phyloP scores from a whole-genome alignment of 2,888 invertebrate species.

The Ferdinandea cuprea region DNA sequence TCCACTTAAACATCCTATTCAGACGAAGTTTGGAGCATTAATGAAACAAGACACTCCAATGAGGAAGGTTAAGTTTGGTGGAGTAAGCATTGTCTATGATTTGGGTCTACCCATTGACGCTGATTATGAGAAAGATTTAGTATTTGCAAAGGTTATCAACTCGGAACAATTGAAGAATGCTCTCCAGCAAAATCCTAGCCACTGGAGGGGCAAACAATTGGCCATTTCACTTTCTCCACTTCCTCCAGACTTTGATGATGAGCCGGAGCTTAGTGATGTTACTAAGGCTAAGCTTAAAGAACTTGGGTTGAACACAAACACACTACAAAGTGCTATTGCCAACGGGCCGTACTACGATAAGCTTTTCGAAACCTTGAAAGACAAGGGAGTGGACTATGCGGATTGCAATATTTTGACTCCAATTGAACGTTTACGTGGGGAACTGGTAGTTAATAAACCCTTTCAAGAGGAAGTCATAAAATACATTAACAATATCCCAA shows the following conservation, averaged over 20 bases:
- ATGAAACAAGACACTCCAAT: conserved; percentile 82
- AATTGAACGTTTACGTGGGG: conserved; percentile 85
- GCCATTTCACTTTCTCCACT: conserved; percentile 58
- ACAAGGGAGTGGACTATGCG: conserved; percentile 84
- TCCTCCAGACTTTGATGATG: conserved; percentile 82
- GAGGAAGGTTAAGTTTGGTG: conserved; percentile 81
- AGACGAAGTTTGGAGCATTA: conserved; percentile 79
- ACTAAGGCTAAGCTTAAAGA: conserved; percentile 84
- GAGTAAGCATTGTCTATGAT: conserved; percentile 79
- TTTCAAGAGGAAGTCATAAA: conserved; percentile 85
- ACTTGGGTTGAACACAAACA: conserved; percentile 85
- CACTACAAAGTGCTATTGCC: conserved; percentile 85
- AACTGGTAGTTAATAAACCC: conserved; percentile 84
- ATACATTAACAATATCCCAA: conserved; percentile 83
- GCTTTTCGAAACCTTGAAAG: conserved; percentile 84
- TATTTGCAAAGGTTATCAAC: conserved; percentile 80
- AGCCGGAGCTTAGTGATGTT: conserved; percentile 83
- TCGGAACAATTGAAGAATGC: conserved; percentile 80
- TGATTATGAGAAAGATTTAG: conserved; percentile 81
- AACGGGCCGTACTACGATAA: conserved; percentile 86
- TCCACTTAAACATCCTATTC: conserved; percentile 78
- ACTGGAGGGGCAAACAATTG: conserved; percentile 66
- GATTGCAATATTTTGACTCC: conserved; percentile 85
- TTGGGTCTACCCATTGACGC: conserved; percentile 80
- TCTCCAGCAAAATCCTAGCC: conserved; percentile 74